Base-by-base conservation (phyloP, 2,888 invertebrate species). In the Ceratothoa steindachneri region DNA sequence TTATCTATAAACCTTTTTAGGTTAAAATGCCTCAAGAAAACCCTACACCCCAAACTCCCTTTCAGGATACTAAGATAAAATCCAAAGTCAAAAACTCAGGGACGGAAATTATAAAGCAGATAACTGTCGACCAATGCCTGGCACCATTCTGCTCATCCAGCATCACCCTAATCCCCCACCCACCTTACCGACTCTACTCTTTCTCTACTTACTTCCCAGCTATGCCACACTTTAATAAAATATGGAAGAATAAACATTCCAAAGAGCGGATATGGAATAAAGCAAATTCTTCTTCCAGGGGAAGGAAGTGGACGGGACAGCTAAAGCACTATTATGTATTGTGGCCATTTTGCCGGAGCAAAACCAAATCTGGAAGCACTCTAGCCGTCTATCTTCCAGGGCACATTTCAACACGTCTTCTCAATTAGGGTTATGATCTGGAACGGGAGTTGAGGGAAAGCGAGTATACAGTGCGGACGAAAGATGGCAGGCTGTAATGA, bases 361-460 rank as follows among this genome's bases (percentile, higher is more conserved):
- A 41, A 41, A 41, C 15, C 41, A 5, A 41, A 15, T 41, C 5
- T 41, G 24, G 60, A 15, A 19, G 52, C 52, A n/a, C 19, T 60
- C 19, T 60, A 60, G 1, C 12, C 12, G 22, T n/a, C 60, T 7
- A 24, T 60, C 60, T 24, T 12, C 27, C 27, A 24, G 60, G n/a
- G 60, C 24, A 60, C 60, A 60, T 60, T 60, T 60, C 60, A 22
- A 60, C 60, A 60, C 60, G 60, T 60, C 24, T 24, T 24, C 24
- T 60, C 60, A 60, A 60, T 60, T 60, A 60, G 24, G 22, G 22
- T 60, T 60, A 60, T 60, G 60, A 60, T 24, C 60, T 60, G 60
- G 60, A 60, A 60, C 60, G 27, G 22, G 24, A 60, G n/a, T 60
- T n/a, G 22, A 22, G 60, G n/a, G 5, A 15, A 15, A 41, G 7